phyloP scores from a whole-genome alignment of 2,113 vertebrate species.

The Isichthys henryi region DNA sequence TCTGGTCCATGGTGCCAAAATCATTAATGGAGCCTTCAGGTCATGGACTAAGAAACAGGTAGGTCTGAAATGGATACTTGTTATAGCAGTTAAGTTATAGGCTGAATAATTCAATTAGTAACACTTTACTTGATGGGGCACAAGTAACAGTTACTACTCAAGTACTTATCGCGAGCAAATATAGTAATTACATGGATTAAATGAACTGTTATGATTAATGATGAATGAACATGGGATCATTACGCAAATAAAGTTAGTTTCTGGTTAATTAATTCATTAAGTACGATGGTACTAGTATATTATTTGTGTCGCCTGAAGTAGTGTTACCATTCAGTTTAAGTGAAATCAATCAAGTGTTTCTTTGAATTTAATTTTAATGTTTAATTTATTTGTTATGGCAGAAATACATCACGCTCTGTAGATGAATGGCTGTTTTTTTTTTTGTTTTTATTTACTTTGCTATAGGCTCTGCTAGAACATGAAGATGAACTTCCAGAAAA shows the following conservation, averaged over 20 bases:
- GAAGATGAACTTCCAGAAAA: slow-evolving; percentile 97
- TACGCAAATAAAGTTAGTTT: not conserved
- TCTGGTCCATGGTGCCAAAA: slow-evolving; percentile 93
- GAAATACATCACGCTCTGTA: not conserved
- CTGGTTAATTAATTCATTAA: not conserved
- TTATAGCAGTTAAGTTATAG: not conserved
- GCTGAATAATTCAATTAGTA: not conserved
- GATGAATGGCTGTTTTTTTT: not conserved
- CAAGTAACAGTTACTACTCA: not conserved
- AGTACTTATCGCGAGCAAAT: not conserved
- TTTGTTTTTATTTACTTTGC: not conserved
- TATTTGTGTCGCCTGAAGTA: not conserved
- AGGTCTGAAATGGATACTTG: slow-evolving; percentile 22
- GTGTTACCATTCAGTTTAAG: not conserved
- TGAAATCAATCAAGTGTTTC: not conserved
- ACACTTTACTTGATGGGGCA: not conserved
- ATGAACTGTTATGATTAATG: not conserved
- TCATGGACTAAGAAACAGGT: slow-evolving; percentile 99
- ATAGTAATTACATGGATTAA: not conserved
- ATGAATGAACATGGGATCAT: not conserved
- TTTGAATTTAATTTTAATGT: not conserved
- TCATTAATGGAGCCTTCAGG: slow-evolving; percentile 95
- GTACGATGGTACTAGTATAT: not conserved
- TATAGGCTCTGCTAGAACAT: slow-evolving; percentile 86
- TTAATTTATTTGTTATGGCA: not conserved